phyloP scores from a whole-genome alignment of 2,113 vertebrate genomes.

The Pycnonotus jocosus region DNA sequence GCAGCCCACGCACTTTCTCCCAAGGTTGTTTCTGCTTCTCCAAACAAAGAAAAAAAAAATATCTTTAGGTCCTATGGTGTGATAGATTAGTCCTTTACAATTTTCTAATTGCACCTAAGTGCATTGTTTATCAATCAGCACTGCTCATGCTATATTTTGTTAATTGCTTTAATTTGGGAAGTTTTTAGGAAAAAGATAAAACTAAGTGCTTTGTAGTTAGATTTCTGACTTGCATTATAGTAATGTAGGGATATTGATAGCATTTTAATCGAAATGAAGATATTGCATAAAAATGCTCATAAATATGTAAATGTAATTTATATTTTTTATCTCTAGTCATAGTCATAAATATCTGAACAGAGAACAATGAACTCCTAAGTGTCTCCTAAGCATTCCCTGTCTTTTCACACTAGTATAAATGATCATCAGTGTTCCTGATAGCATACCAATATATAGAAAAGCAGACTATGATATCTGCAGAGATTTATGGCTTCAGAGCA shows the following conservation, averaged over 20 bases:
- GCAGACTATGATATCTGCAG: background rate
- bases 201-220: background rate
- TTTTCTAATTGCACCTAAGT: background rate
- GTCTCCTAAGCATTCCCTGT: background rate
- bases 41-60: background rate
- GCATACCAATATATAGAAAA: background rate
- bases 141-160: background rate
- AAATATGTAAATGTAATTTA: conserved; percentile 48
- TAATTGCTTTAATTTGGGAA: background rate
- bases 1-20: background rate
- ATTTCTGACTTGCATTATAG: background rate
- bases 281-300: conserved; percentile 1
- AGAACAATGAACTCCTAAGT: background rate
- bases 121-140: background rate
- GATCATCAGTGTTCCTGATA: background rate
- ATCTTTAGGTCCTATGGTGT: background rate
- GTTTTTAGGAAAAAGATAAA: background rate
- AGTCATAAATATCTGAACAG: conserved; percentile 36
- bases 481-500: background rate
- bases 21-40: background rate
- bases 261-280: background rate
- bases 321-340: conserved; percentile 24
- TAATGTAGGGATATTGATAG: background rate
- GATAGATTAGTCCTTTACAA: background rate
- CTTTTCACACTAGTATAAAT: background rate